A percentile compares a stretch with the other conserved stretches of the same genome.
Evolutionary conservation across 2,113 vertebrate species (phyloP).

Genomic region (Cephalopholis sonnerati): DNA sequence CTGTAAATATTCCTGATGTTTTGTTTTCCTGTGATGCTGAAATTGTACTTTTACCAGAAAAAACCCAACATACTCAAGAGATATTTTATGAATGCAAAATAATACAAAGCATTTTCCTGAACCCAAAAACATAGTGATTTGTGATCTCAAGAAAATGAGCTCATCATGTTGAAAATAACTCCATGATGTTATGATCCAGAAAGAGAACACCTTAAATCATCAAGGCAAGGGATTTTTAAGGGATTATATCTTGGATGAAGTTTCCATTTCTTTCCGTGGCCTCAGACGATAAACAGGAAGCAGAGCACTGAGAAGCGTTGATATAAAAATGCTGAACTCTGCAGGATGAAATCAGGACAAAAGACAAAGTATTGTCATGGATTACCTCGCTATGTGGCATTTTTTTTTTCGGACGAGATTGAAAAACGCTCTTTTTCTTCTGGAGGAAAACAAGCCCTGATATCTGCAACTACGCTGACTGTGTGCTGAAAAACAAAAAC

Average conservation of each 20-base stretch:
- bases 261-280: constrained; percentile 1
- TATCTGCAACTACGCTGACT: constrained; percentile 8
- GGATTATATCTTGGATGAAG: constrained; percentile 16
- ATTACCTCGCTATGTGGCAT: background rate
- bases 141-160: background rate
- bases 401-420: background rate
- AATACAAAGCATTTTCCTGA: background rate
- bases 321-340: constrained; percentile 12
- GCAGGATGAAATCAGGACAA: background rate
- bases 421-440: background rate
- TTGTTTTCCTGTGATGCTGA: background rate
- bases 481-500: background rate
- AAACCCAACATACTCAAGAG: background rate
- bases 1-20: background rate
- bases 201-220: background rate
- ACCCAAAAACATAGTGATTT: background rate
- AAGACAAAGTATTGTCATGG: background rate
- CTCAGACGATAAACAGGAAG: constrained; percentile 8
- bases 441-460: constrained; percentile 18
- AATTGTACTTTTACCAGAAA: background rate
- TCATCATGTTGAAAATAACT: background rate
- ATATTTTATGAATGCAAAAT: background rate
- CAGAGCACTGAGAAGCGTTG: background rate
- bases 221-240: background rate
- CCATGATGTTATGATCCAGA: background rate